Base-by-base conservation (phyloP, 2,113 vertebrate species). In the Anser cygnoides region DNA sequence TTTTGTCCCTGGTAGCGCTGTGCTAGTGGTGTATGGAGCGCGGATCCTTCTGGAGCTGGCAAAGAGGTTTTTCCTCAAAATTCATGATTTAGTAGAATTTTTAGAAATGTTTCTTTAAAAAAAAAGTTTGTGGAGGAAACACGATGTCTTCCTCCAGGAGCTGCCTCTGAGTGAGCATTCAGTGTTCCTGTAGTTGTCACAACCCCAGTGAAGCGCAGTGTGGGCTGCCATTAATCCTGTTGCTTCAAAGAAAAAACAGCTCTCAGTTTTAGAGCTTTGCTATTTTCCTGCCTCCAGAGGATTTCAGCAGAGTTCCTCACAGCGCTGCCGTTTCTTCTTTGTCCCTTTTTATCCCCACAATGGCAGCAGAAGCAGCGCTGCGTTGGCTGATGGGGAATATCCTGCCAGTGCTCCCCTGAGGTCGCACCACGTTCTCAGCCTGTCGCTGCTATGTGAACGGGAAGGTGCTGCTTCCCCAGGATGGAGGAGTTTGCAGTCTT, bases 211-310 rank as follows among this genome's bases (percentile, higher is more conserved):
- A 78, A 19, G 58, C 71, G 67, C 86, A 71, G 0, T 4, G 17
- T 84, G 68, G 89, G 83, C 89, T 89, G 70, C 65, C 68, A 26
- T 73, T 91, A 80, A 83, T 73, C 76, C 80, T 41, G 54, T 73
- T 79, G 71, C 83, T 92, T 88, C 72, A 57, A 59, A 88, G 62
- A 75, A 93, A 93, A 79, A 70, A 46, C 4, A 1, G 43, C 61
- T 89, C 84, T 88, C 44, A 3, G 43, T 89, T 83, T 76, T 54
- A 37, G 89, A 77, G 73, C 81, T 89, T 83, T 92, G 89, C 84
- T 89, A 2, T 91, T 89, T 87, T 86, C 55, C 95, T 95, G 86
- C 85, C 73, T 4, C 4, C 13, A n/a, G 89, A 86, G 75, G 67
- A 61, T 91, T 91, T 78, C 33, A 6, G 87, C 66, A 75, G 57